These are phyloP conservation scores for Resseliella maxima DNA, from an alignment of 2,888 invertebrate genomes.

Conservation along the genomic window DNA sequence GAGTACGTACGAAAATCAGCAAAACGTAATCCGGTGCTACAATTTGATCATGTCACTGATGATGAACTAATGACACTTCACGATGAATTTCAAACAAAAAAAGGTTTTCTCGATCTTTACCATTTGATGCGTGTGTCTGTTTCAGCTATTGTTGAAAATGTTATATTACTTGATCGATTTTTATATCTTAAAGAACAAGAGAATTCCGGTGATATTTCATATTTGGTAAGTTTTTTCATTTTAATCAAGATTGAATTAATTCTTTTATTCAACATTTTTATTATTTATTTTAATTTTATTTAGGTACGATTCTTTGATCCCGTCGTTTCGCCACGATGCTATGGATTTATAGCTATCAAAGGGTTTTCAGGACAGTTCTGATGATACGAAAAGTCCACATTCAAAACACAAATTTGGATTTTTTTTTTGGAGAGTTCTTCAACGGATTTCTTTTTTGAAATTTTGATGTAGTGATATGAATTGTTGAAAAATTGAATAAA, in stretches of 20 bases:
- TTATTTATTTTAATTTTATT: too few relatives aligned
- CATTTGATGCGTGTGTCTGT: conserved; percentile 81
- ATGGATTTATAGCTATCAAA: conserved; percentile 76
- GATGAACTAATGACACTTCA: conserved; percentile 68
- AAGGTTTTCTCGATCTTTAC: conserved; percentile 77
- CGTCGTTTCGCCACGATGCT: conserved; percentile 84
- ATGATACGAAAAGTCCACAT: too few relatives aligned
- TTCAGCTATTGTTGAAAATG: conserved; percentile 83
- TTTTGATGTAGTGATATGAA: too few relatives aligned
- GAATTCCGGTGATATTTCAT: conserved; percentile 63
- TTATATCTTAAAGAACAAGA: conserved; percentile 79
- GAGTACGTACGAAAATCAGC: conserved; percentile 79
- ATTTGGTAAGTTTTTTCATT: too few relatives aligned
- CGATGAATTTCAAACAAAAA: conserved; percentile 66
- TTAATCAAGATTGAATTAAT: too few relatives aligned
- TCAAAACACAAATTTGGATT: too few relatives aligned
- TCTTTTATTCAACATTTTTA: too few relatives aligned
- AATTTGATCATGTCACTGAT: conserved; percentile 65
- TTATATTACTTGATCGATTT: conserved; percentile 85
- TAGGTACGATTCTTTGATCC: conserved; percentile 87
- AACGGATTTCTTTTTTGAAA: too few relatives aligned
- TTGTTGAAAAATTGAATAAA: too few relatives aligned
- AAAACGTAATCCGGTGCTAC: conserved; percentile 69
- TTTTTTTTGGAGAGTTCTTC: too few relatives aligned
- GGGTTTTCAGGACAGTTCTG: too few relatives aligned